phyloP scores from a whole-genome alignment of 2,888 invertebrate species.

The Leptogaster cylindrica region DNA sequence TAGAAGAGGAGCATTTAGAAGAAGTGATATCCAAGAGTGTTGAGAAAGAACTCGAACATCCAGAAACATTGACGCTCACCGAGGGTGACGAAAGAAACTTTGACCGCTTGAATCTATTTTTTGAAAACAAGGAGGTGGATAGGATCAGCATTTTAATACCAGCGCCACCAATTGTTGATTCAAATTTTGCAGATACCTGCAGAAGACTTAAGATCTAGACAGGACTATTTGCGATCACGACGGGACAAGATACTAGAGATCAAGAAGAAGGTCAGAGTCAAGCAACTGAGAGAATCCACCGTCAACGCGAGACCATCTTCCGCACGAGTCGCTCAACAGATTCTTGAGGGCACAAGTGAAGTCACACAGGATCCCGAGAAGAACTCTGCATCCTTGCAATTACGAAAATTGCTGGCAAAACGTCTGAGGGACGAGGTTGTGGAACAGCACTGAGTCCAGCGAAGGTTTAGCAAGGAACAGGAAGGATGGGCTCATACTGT shows the following conservation, averaged over 20 bases:
- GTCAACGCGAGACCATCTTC: slow-evolving; percentile 72
- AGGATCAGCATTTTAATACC: too few species aligned
- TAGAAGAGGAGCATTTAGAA: slow-evolving; percentile 49
- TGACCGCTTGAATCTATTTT: slow-evolving; percentile 61
- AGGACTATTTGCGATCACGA: slow-evolving; percentile 86
- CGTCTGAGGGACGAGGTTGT: slow-evolving; percentile 87
- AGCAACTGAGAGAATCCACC: slow-evolving; percentile 73
- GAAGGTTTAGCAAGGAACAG: too few species aligned
- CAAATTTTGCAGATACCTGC: slow-evolving; percentile 61
- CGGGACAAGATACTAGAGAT: slow-evolving; percentile 88
- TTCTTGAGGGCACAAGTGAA: slow-evolving; percentile 64
- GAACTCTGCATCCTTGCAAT: slow-evolving; percentile 72
- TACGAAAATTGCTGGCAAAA: slow-evolving; percentile 83
- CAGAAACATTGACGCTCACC: slow-evolving; percentile 51
- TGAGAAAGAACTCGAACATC: slow-evolving; percentile 54
- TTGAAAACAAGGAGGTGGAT: slow-evolving; percentile 52
- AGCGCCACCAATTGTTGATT: neutral
- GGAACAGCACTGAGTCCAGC: slow-evolving; percentile 60
- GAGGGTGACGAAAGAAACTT: slow-evolving; percentile 54
- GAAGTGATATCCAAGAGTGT: slow-evolving; percentile 58
- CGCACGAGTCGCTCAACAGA: slow-evolving; percentile 75
- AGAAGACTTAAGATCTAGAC: slow-evolving; percentile 76
- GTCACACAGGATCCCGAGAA: slow-evolving; percentile 49
- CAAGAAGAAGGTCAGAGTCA: slow-evolving; percentile 86
- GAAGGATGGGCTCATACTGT: too few species aligned